Evolutionary conservation across 1,140 invertebrate genomes (phyloP).

Genomic region (Microplitis mediator): DNA sequence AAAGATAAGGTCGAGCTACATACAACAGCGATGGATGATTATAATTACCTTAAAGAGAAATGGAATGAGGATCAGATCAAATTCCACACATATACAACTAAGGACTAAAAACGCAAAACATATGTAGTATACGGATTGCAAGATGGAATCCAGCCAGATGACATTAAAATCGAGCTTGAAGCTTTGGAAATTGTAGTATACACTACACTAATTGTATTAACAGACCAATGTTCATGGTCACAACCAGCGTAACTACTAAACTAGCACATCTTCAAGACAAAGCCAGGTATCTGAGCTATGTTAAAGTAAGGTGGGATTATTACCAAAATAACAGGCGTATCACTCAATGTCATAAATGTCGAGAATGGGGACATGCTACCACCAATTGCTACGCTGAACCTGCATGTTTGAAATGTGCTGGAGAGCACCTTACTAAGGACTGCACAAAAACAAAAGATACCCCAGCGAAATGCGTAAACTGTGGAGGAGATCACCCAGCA

Average conservation of each 20-base stretch:
- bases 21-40: neutral
- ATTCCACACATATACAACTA: conserved; percentile 13
- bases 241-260: conserved; percentile 7
- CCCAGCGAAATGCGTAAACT: conserved; percentile 45
- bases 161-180: conserved; percentile 26
- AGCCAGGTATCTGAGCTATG: conserved; percentile 14
- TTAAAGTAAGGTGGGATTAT: conserved; percentile 35
- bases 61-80: neutral
- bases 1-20: neutral
- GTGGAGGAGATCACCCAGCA: conserved; percentile 40
- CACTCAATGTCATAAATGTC: conserved; percentile 28
- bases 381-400: conserved; percentile 35
- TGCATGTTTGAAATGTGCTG: conserved; percentile 36
- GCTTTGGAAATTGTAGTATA: too few species aligned
- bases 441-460: conserved; percentile 32
- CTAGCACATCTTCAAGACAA: conserved; percentile 9
- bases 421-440: conserved; percentile 35
- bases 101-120: neutral
- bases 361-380: conserved; percentile 41
- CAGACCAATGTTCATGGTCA: conserved; percentile 24
- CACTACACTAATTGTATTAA: too few species aligned
- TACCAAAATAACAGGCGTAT: conserved; percentile 30
- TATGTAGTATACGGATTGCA: conserved; percentile 28
- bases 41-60: neutral
- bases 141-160: conserved; percentile 12